A percentile compares a stretch with the other conserved stretches of the same genome.
Conservation (phyloP, 2,113 vertebrate genomes). For the Bos indicus region DNA sequence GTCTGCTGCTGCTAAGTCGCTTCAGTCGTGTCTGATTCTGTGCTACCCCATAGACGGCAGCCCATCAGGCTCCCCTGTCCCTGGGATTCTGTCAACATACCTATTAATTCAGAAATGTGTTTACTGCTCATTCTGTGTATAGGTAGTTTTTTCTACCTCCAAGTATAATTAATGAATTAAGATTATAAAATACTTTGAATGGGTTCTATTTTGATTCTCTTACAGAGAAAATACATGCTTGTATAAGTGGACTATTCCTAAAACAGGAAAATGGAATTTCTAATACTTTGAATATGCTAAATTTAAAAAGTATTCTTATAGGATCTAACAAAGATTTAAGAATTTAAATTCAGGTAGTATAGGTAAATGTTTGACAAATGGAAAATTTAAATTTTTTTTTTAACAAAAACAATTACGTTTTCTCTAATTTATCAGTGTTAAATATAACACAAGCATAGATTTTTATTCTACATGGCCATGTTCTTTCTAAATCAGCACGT, state of each 20-base stretch:
- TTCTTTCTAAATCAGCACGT: background rate
- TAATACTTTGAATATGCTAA: background rate
- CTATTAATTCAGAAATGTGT: background rate
- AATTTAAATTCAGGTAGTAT: background rate
- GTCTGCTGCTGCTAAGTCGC: background rate
- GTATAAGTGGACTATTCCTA: background rate
- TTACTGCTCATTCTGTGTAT: background rate
- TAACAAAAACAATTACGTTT: background rate
- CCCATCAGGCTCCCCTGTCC: too few species aligned
- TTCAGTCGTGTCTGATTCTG: too few species aligned
- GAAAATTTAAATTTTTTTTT: background rate
- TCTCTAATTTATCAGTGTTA: background rate
- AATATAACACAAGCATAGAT: background rate
- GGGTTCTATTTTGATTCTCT: background rate
- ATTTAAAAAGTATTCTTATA: background rate
- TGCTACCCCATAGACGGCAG: too few species aligned
- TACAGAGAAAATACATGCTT: background rate
- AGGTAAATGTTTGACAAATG: background rate
- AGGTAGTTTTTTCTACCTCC: background rate
- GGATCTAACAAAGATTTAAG: background rate
- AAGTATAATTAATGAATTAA: background rate
- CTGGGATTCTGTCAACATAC: background rate
- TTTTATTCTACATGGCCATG: background rate
- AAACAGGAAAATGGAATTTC: background rate
- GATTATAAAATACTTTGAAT: background rate